Base-by-base conservation (phyloP, 1,140 invertebrate genomes). In the Neotoxoptera formosana region DNA sequence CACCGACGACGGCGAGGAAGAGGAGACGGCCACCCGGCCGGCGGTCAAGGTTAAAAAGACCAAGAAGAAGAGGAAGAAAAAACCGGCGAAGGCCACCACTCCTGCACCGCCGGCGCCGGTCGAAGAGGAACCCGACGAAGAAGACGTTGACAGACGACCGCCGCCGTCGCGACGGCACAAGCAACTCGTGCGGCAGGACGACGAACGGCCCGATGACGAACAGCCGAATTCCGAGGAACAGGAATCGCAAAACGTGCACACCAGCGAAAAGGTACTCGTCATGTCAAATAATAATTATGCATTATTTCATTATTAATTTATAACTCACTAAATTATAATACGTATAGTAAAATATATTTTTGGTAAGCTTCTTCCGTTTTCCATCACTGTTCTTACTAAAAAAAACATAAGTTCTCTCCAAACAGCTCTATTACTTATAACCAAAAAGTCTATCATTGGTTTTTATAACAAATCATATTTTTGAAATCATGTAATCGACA, bases 241-340 rank as follows among this genome's bases (percentile, higher is more conserved):
- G 23, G 93, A 93, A 30, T 56, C 91, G 8, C 47, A 87, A 45
- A 91, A 93, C 91, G 88, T 90, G 36, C 17, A 14, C 30, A 89
- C 87, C 7, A 88, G 60, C 76, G 93, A 92, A 67, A 47, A 94
- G 93, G 90, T 94, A 45, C 25, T 25, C 2, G 45, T 84, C 84
- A 9, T 36, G 76, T 36, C 34, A 36, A 30, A 67, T 67, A n/a
- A 67, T n/a, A 53, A 53, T 53, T 53, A 67, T n/a, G 60, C 4
- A 14, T 14, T 6, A 17, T n/a, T n/a, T 4, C 11, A 17, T 41
- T 83, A 2, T 83, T 21, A 23, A 23, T 83, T 86, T 25, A 23
- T 45, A 30, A 11, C 7, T 23, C 11, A 30, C 11, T 36, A 34
- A 36, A 20, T 41, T 83, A 81, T 36, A 76, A 76, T 34, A 20